These are phyloP conservation scores for Psilopsiagon aymara DNA, from an alignment of 2,113 vertebrate genomes.

Conservation along the genomic window DNA sequence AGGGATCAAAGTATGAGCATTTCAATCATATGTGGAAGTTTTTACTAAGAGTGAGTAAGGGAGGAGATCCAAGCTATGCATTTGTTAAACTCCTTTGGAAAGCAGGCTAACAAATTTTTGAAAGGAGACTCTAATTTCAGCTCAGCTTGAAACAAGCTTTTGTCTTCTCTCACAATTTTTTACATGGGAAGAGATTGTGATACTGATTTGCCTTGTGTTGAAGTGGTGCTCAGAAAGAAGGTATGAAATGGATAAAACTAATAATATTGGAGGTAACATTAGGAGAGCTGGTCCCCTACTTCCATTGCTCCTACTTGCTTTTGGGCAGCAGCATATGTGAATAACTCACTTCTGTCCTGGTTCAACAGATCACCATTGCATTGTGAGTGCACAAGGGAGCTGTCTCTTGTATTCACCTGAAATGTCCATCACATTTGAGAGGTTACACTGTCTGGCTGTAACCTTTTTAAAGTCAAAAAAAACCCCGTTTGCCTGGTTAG, in stretches of 20 bases:
- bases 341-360: not conserved
- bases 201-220: not conserved
- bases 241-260: not conserved
- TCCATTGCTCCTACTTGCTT: not conserved
- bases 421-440: not conserved
- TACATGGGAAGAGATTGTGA: not conserved
- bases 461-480: not conserved
- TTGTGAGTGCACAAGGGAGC: not conserved
- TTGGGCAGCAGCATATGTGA: not conserved
- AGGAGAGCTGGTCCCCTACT: not conserved
- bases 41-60: not conserved
- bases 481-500: not conserved
- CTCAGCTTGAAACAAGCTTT: not conserved
- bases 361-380: not conserved
- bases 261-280: not conserved
- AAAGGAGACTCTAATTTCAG: not conserved
- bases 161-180: not conserved
- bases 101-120: not conserved
- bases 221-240: not conserved
- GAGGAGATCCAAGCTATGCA: not conserved
- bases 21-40: not conserved
- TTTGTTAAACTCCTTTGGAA: not conserved
- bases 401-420: not conserved
- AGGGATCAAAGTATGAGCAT: not conserved
- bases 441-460: not conserved